Base-by-base conservation (phyloP, 92 coral and sea anemone genomes). In the Scolanthus callimorphus region DNA sequence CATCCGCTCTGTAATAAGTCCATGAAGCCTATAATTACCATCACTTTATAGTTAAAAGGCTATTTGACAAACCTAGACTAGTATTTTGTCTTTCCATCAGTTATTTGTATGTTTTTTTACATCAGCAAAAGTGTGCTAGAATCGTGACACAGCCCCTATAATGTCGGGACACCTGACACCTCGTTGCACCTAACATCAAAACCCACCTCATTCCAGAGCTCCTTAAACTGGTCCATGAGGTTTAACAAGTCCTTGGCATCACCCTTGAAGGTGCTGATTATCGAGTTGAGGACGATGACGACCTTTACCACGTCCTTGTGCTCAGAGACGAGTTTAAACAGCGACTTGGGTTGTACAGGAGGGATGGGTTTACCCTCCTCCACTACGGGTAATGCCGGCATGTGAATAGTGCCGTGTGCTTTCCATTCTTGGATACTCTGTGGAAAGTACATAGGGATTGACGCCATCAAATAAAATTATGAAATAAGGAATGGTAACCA, bases 341-440 rank as follows among this genome's bases (percentile, higher is more conserved):
- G 71, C 13, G 96, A 80, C 47, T 85, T 90, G 30, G 91, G 75
- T 2, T 79, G 81, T 43, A 92, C 72, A 20, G 98, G 98, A 57
- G 98, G 96, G 24, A 84, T 67, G 20, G 95, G 96, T 57, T 92
- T 92, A 34, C 98, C 98, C 79, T 92, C 98, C 39, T 92, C 98
- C 11, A 90, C 98, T 17, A 92, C 96, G 19, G 95, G 88, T 13
- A 86, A 49, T 11, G 96, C 96, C 9, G 98, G 96, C 70, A 88
- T 95, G 68, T 92, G 98, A 51, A 92, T 92, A 25, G 86, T 26
- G 24, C 88, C 88, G 55, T 92, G 98, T 27, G 82, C 59, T 69
- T 77, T 75, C 98, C 98, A 92, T 59, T 92, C 96, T 30, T 88
- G 76, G 30, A 92, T 88, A 61, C 70, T 80, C 87, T 88, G 49